Evolutionary conservation across 2,113 vertebrate species (phyloP).

Genomic region (Serilophus lunatus): DNA sequence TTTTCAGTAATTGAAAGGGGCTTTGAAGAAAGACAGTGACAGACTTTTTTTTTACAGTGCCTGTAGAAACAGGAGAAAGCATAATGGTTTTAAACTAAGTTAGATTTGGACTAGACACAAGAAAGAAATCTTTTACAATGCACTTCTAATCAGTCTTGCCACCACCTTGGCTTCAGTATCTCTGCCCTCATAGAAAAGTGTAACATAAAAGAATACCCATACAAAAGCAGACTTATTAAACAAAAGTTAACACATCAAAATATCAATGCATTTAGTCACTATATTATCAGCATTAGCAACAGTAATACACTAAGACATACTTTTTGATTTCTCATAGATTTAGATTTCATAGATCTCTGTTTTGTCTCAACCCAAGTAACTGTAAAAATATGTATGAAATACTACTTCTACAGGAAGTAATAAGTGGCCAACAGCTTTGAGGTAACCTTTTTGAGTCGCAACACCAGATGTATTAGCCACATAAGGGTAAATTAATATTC

Average conservation of each 20-base stretch:
- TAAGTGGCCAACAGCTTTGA: not conserved
- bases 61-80: not conserved
- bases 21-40: rapidly evolving
- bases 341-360: not conserved
- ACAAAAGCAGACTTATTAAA: not conserved
- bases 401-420: not conserved
- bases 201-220: not conserved
- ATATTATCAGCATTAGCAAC: not conserved
- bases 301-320: not conserved
- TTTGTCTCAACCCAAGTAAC: not conserved
- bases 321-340: not conserved
- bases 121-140: not conserved
- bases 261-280: not conserved
- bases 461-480: not conserved
- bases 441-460: not conserved
- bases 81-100: not conserved
- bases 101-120: not conserved
- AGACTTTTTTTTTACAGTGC: not conserved
- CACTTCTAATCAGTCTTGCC: not conserved
- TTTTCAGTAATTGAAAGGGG: not conserved
- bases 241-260: not conserved
- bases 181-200: not conserved
- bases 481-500: not conserved
- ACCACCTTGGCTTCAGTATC: not conserved
- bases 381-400: not conserved